Evolutionary conservation across 1,140 invertebrate species (phyloP), one percentile per base, ranked within the genome.

Genomic region (Leptinotarsa texana): DNA sequence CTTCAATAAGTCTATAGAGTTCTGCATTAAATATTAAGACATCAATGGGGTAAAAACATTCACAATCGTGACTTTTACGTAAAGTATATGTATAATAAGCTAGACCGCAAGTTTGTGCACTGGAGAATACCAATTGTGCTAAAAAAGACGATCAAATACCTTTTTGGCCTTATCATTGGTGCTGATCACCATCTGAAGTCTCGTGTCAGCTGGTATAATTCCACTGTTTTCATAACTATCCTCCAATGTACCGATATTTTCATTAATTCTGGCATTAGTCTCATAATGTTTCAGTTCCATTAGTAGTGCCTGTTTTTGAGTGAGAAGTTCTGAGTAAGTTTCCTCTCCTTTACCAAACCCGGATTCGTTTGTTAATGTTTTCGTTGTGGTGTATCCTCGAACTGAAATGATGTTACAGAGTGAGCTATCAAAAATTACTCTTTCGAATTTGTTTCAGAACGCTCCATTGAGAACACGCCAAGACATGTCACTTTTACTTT

Each of bases 231-330:
- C 81, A 67, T 77, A 82, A 77, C 79, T 81, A 17, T 81, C 81
- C 8, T 75, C 72, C 73, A 80, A 75, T 63, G 77, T 77, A 1
- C 49, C 72, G 18, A 70, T 75, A 70, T 79, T 78, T 48, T 72
- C 76, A 21, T 82, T 82, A 49, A 77, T 81, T 51, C 75, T 83
- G 68, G 84, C 84, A 80, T 89, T 91, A 27, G 88, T 90, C 82
- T 93, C 92, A 82, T 96, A 95, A 83, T 95, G 95, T 82, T 91
- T 92, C 51, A 97, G 84, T 85, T 97, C 95, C 74, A 95, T 87
- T 75, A 93, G 83, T 3, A 98, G 83, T 48, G 92, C 91, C 85
- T 97, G 95, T 82, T 96, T 96, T 79, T 91, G 91, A 21, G 92
- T 89, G 71, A 94, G 89, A 8, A 98, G 83, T 77, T 96, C 94